Conservation (phyloP, 2,797 vertebrate species). For the Valencia hispanica region DNA sequence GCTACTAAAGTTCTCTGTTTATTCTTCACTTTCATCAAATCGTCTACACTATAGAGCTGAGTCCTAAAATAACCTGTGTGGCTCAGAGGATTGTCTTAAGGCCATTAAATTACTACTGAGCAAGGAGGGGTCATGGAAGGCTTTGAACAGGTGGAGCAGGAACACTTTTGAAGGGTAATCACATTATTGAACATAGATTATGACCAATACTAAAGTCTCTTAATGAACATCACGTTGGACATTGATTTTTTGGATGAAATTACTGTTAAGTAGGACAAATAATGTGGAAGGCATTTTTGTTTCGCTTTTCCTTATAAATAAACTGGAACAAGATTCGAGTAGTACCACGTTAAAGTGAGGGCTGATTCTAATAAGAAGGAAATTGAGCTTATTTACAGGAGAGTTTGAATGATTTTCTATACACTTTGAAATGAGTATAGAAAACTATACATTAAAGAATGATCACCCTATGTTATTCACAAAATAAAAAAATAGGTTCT, state of each 20-base stretch:
- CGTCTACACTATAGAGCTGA: conserved; percentile 26
- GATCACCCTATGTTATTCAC: not conserved
- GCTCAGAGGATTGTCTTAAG: conserved; percentile 78
- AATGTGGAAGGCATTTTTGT: not conserved
- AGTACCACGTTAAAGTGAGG: conserved; percentile 22
- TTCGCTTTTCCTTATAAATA: not conserved
- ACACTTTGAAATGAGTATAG: not conserved
- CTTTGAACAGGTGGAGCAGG: conserved; percentile 28
- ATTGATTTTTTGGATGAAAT: conserved; percentile 8
- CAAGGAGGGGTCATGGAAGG: conserved; percentile 49
- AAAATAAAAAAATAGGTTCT: not conserved
- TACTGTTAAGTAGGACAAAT: not conserved
- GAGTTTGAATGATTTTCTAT: not conserved
- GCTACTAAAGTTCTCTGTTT: conserved; percentile 1
- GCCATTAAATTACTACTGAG: conserved; percentile 73
- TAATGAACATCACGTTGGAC: not conserved
- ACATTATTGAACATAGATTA: conserved; percentile 52
- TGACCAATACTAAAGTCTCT: conserved; percentile 36
- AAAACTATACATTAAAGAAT: too few relatives aligned
- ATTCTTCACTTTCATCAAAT: conserved; percentile 46
- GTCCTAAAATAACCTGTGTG: conserved; percentile 69
- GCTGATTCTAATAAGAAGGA: not conserved
- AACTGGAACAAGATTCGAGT: conserved; percentile 54
- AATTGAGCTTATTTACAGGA: not conserved
- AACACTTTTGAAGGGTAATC: conserved; percentile 44